These are phyloP conservation scores for Schizaphis graminum DNA, from an alignment of 2,888 invertebrate genomes.

Conservation along the genomic window DNA sequence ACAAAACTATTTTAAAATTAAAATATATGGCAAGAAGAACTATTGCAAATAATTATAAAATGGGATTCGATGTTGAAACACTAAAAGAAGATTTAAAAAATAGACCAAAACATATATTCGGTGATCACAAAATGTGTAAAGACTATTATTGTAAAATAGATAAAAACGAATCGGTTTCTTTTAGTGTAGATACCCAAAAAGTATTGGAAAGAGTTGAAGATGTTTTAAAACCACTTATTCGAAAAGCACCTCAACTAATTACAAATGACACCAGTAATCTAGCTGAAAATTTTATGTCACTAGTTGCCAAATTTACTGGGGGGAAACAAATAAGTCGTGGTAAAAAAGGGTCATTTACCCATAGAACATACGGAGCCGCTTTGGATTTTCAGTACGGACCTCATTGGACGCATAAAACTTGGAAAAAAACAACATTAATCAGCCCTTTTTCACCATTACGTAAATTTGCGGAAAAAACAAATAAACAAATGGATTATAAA, in stretches of 20 bases:
- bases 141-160: neutral
- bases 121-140: neutral
- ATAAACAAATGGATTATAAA: neutral
- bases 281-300: conserved; percentile 23
- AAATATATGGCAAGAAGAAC: neutral
- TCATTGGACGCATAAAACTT: neutral
- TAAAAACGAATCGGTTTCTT: neutral
- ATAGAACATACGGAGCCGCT: neutral
- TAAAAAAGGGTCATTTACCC: neutral
- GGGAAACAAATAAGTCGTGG: conserved; percentile 3
- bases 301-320: conserved; percentile 16
- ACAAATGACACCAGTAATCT: neutral
- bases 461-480: neutral
- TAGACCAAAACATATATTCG: neutral
- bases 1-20: neutral
- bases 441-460: too few species aligned
- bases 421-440: too few species aligned
- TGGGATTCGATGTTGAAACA: neutral
- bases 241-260: neutral
- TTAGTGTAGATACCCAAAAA: neutral
- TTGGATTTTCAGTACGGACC: neutral
- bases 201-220: neutral
- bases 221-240: neutral
- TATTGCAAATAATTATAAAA: neutral
- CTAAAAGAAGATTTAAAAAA: neutral